phyloP scores from a whole-genome alignment of 2,113 vertebrate species.

The Leptobrachium leishanense region DNA sequence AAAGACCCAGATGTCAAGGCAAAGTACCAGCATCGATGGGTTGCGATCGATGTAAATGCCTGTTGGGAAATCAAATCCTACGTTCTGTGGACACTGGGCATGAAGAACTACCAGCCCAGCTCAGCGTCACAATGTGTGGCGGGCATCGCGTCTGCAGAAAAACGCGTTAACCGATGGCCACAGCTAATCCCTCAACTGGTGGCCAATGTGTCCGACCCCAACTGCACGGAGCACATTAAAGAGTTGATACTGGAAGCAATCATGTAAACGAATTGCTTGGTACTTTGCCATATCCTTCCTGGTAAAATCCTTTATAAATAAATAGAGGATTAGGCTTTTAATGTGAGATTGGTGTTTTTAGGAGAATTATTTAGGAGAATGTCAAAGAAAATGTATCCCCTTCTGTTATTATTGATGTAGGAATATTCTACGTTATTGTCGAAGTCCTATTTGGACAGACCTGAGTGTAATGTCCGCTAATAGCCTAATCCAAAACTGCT shows the following conservation, averaged over 20 bases:
- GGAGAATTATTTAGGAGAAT: too few species aligned
- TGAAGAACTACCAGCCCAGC: constrained; percentile 94
- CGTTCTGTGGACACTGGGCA: constrained; percentile 92
- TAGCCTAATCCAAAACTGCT: too few species aligned
- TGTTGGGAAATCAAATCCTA: constrained; percentile 95
- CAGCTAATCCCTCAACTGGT: constrained; percentile 95
- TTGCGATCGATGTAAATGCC: constrained; percentile 90
- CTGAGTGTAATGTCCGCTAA: too few species aligned
- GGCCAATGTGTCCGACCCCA: constrained; percentile 91
- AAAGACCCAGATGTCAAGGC: constrained; percentile 96
- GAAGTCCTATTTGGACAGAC: too few species aligned
- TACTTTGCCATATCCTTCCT: too few species aligned
- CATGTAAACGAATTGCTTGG: too few species aligned
- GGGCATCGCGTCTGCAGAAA: constrained; percentile 95
- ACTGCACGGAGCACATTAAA: constrained; percentile 97
- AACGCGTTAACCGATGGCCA: constrained; percentile 94
- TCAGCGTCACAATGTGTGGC: constrained; percentile 97
- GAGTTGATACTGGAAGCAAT: constrained; percentile 97
- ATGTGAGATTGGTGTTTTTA: too few species aligned
- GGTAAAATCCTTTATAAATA: too few species aligned
- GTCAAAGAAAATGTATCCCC: too few species aligned
- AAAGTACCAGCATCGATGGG: constrained; percentile 94
- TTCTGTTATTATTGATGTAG: too few species aligned
- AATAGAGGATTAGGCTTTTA: too few species aligned
- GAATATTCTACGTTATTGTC: too few species aligned